A percentile compares a stretch with the other conserved stretches of the same genome.
Conservation (phyloP, 2,888 invertebrate species). For the Drosophila atripex region DNA sequence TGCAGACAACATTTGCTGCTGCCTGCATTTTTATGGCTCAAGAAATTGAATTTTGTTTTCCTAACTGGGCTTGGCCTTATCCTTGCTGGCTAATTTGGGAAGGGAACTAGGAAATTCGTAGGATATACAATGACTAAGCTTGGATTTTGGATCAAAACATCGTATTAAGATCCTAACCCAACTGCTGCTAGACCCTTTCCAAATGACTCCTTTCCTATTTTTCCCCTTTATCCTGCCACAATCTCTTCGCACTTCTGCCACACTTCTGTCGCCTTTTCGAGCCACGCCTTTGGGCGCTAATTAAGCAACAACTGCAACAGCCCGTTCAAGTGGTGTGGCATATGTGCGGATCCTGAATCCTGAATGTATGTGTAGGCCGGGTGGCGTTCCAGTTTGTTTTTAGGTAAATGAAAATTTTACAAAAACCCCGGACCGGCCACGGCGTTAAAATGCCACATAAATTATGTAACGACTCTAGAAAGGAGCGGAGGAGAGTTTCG, state of each 20-base stretch:
- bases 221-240: conserved; percentile 9
- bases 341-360: conserved; percentile 29
- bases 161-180: neutral
- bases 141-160: neutral
- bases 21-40: conserved; percentile 37
- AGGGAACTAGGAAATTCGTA: neutral
- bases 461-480: conserved; percentile 55
- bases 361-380: conserved; percentile 43
- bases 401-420: conserved; percentile 50
- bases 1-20: conserved; percentile 38
- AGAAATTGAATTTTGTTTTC: conserved; percentile 19
- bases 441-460: conserved; percentile 77
- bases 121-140: neutral
- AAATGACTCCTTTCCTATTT: neutral
- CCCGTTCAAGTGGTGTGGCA: conserved; percentile 44
- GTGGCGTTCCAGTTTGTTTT: conserved; percentile 28
- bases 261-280: conserved; percentile 50
- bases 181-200: conserved; percentile 1
- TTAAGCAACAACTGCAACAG: conserved; percentile 60
- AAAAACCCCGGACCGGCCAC: conserved; percentile 42
- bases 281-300: conserved; percentile 53
- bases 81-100: conserved; percentile 34
- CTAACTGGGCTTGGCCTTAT: neutral
- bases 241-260: conserved; percentile 57
- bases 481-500: conserved; percentile 1